Evolutionary conservation across 2,113 vertebrate species (phyloP).

Genomic region (Platichthys flesus): DNA sequence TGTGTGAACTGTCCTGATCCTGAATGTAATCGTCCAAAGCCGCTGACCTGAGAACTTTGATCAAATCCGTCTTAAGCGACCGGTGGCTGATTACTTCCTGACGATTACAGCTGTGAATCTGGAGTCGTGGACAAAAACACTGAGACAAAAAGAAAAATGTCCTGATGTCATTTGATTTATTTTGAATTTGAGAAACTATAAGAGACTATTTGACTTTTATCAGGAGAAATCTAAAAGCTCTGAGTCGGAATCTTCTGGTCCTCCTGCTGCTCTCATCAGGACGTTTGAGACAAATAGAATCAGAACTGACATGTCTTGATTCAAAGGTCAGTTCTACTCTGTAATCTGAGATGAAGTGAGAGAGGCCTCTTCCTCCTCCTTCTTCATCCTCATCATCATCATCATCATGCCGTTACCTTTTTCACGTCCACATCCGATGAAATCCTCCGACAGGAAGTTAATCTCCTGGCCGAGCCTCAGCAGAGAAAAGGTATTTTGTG

Average conservation of each 20-base stretch:
- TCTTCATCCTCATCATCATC: no score
- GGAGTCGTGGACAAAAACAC: not conserved
- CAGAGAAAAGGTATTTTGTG: not conserved
- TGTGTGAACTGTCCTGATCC: conserved; percentile 35
- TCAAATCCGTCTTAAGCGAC: conserved; percentile 59
- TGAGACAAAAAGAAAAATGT: not conserved
- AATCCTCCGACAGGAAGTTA: not conserved
- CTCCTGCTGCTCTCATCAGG: not conserved
- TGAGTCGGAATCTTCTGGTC: no score
- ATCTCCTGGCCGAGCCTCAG: not conserved
- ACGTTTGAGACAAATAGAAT: no score
- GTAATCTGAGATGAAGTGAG: no score
- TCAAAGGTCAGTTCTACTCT: no score
- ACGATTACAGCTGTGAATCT: conserved; percentile 37
- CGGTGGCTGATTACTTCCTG: conserved; percentile 62
- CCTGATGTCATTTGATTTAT: not conserved
- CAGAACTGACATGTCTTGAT: no score
- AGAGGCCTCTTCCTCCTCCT: no score
- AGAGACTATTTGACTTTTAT: not conserved
- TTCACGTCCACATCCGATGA: no score
- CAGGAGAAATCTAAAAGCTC: no score
- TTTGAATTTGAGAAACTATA: not conserved
- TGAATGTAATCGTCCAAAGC: conserved; percentile 54
- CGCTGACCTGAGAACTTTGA: conserved; percentile 64
- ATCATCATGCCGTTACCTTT: no score